Evolutionary conservation across 2,888 invertebrate species (phyloP).

Genomic region (Pollenia amentaria): DNA sequence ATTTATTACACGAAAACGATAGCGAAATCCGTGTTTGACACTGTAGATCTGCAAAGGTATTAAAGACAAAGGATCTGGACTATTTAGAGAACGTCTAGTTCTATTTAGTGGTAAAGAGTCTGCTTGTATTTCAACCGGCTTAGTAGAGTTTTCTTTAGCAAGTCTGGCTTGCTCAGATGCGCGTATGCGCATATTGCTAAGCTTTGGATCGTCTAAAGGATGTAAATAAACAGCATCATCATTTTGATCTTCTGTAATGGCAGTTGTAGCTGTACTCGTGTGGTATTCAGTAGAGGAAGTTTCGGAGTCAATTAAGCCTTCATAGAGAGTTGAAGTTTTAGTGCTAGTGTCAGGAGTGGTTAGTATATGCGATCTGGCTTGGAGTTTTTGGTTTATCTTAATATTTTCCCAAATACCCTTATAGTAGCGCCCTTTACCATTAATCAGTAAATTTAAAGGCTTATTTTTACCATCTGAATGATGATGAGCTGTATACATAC

Average conservation of each 20-base stretch:
- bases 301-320: not conserved
- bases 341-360: not conserved
- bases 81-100: constrained; percentile 46
- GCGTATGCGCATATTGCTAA: constrained; percentile 45
- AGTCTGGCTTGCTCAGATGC: too few relatives aligned
- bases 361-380: not conserved
- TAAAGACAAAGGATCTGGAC: constrained; percentile 75
- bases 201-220: constrained; percentile 34
- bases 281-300: not conserved
- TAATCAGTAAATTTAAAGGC: constrained; percentile 91
- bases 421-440: constrained; percentile 89
- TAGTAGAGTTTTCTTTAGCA: not conserved
- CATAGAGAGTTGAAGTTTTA: not conserved
- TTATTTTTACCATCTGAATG: constrained; percentile 93
- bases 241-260: not conserved
- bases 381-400: constrained; percentile 41
- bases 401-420: constrained; percentile 80
- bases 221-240: constrained; percentile 56
- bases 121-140: not conserved
- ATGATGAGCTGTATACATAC: constrained; percentile 93
- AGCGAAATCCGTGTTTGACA: constrained; percentile 87
- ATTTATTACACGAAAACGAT: constrained; percentile 93
- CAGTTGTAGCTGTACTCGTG: too few relatives aligned
- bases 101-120: not conserved
- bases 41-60: constrained; percentile 82